phyloP scores from a whole-genome alignment of 2,113 vertebrate species.

The Pogonocichla stellata region DNA sequence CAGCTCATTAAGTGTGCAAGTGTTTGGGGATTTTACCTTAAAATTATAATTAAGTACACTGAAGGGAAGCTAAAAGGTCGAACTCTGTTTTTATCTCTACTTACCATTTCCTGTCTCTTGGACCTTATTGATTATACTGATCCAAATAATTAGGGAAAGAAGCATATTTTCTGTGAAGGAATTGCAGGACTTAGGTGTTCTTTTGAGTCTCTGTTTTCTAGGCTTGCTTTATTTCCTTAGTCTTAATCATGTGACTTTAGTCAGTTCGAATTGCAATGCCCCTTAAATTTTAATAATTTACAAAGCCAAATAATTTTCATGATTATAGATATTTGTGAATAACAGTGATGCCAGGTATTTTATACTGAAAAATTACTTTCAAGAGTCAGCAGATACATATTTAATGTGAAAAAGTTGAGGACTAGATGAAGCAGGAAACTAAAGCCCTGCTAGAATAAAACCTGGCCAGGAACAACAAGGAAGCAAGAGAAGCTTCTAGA shows the following conservation, averaged over 20 bases:
- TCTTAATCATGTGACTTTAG: neutral
- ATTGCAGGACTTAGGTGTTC: neutral
- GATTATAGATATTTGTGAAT: neutral
- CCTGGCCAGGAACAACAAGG: neutral
- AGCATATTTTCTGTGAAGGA: neutral
- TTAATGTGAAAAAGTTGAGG: neutral
- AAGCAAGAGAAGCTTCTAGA: neutral
- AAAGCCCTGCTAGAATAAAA: neutral
- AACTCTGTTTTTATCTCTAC: neutral
- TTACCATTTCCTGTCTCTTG: neutral
- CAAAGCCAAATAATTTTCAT: neutral
- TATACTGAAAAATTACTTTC: neutral
- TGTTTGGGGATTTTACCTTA: neutral
- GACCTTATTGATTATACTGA: neutral
- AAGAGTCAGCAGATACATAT: neutral
- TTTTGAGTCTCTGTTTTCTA: neutral
- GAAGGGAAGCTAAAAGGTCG: neutral
- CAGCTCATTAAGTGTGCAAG: neutral
- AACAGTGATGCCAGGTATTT: neutral
- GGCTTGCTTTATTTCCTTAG: neutral
- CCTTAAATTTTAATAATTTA: neutral
- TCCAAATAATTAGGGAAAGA: neutral
- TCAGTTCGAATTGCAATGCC: neutral
- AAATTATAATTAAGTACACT: neutral
- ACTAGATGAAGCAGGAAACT: neutral